Conservation (phyloP, 2,888 invertebrate species). For the Andrena bucephala region DNA sequence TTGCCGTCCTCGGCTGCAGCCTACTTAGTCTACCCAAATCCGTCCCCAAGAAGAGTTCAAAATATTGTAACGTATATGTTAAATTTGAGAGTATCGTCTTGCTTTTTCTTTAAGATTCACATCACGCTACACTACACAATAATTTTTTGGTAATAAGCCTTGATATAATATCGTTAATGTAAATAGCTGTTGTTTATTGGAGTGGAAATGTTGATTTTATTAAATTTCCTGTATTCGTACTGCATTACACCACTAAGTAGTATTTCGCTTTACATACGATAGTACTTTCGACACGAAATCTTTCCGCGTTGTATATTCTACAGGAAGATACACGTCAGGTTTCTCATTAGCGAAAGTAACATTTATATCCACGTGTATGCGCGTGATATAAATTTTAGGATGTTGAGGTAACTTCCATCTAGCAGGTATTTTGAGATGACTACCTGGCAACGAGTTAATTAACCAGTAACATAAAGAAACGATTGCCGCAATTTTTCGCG, state of each 20-base stretch:
- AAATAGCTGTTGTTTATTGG: background rate
- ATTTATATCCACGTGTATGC: background rate
- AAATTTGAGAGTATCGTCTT: no score
- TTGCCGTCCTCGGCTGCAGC: no score
- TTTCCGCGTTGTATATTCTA: background rate
- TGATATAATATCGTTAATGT: background rate
- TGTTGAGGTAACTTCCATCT: slow-evolving; percentile 15
- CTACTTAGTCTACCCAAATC: no score
- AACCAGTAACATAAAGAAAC: slow-evolving; percentile 41
- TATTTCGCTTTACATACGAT: background rate
- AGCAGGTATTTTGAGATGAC: slow-evolving; percentile 6
- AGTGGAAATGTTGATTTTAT: background rate
- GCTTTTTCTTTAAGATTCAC: no score
- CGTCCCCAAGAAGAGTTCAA: no score
- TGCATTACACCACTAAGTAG: background rate
- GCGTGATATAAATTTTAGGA: slow-evolving; percentile 26
- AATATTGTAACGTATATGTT: no score
- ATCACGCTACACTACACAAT: no score
- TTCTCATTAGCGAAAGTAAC: slow-evolving; percentile 31
- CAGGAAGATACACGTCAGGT: slow-evolving; percentile 18
- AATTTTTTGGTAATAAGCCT: no score
- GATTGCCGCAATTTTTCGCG: slow-evolving; percentile 13
- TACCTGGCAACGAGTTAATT: slow-evolving; percentile 61
- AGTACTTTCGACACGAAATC: background rate
- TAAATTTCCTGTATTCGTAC: background rate